Evolutionary conservation across 2,888 invertebrate species (phyloP), one percentile per base, ranked within the genome.

Genomic region (Scaptomyza caliginosa): DNA sequence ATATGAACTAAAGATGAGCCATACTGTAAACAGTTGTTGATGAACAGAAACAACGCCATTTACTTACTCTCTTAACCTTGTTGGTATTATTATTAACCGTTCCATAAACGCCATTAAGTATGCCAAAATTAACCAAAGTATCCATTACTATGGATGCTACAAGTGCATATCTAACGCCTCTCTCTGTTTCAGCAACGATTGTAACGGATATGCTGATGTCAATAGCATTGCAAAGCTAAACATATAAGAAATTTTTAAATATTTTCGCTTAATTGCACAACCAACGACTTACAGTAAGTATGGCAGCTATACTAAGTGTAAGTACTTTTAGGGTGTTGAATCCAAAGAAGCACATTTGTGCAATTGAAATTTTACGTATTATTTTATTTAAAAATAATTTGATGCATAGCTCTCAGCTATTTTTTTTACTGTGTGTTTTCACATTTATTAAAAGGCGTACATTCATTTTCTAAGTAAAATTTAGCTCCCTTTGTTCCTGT

Each of bases 31-130:
- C n/a, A n/a, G n/a, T n/a, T n/a, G n/a, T 1, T 4, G 23, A 13
- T 2, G 11, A 11, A 0, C 1, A 4, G 3, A 0, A 16, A 19
- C n/a, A 21, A 19, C 2, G 1, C 2, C 0, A 10, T 0, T 1
- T 5, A 30, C 50, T 60, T 21, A 76, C 75, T 54, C 43, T 8
- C 16, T 58, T 48, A 11, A 80, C 6, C 0, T 50, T 23, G 2
- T 7, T 10, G 2, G 10, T 21, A n/a, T 46, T 36, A 1, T 43
- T 28, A 0, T 10, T 5, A n/a, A 56, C 3, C 0, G 28, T 28
- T 8, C 74, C 77, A 21, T 54, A 34, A 28, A 63, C 32, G 3
- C 77, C 77, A 1, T 19, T 1, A 6, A 19, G 11, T n/a, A 67
- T 30, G 0, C 43, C 58, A 21, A 56, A 11, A 23, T 43, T 42